A percentile compares a stretch with the other conserved stretches of the same genome.
Evolutionary conservation across 2,113 vertebrate species (phyloP).

Genomic region (Sebastes schlegelii): DNA sequence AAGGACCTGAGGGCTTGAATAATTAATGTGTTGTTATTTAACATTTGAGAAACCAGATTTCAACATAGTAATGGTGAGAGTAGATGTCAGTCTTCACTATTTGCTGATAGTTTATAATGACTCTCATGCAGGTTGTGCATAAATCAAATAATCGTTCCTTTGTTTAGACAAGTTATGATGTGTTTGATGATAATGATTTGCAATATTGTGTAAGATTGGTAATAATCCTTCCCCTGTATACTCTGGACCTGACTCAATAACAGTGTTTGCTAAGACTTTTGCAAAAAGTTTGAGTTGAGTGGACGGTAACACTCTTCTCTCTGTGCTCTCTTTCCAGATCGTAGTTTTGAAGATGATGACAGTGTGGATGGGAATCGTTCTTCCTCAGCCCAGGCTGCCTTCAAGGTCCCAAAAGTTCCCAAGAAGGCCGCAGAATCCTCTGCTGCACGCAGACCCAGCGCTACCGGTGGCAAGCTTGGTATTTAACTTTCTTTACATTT

Average conservation of each 20-base stretch:
- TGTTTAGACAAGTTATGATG: not conserved
- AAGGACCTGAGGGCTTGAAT: not conserved
- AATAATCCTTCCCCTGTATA: not conserved
- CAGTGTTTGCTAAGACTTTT: not conserved
- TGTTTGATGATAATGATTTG: not conserved
- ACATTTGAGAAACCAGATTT: not conserved
- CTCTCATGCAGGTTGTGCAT: not conserved
- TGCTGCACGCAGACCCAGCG: conserved; percentile 87
- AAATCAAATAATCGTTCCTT: not conserved
- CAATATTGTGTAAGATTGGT: not conserved
- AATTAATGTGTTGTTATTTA: not conserved
- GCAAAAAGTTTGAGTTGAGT: not conserved
- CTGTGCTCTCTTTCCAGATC: conserved; percentile 84
- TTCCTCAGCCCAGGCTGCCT: conserved; percentile 91
- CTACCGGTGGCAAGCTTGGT: conserved; percentile 92
- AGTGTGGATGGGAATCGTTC: conserved; percentile 96
- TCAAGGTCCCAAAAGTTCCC: conserved; percentile 94
- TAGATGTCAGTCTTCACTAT: not conserved
- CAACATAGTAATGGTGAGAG: not conserved
- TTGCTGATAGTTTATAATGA: not conserved
- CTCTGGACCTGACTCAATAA: not conserved
- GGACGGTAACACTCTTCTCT: conserved; percentile 30
- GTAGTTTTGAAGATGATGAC: conserved; percentile 98
- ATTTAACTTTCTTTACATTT: conserved; percentile 34
- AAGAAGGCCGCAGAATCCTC: conserved; percentile 91